These are phyloP conservation scores for Scaptomyza cyrtandrae DNA, from an alignment of 2,888 invertebrate genomes.

Conservation along the genomic window DNA sequence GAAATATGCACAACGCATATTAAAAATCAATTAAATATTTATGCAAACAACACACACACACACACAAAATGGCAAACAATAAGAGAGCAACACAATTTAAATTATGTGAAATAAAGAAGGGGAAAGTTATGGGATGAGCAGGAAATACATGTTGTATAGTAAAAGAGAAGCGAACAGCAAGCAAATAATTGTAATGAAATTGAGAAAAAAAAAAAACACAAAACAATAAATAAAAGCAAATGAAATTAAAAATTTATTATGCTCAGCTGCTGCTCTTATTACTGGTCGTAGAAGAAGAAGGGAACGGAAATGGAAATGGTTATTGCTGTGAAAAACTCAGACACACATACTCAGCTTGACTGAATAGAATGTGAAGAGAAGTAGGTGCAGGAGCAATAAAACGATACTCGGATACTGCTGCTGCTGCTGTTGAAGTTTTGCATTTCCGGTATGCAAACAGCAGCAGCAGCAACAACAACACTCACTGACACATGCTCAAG, in stretches of 20 bases:
- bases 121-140: slow-evolving; percentile 4
- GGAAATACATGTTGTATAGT: slow-evolving; percentile 1
- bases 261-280: slow-evolving; percentile 51
- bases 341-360: slow-evolving; percentile 30
- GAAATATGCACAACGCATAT: slow-evolving; percentile 74
- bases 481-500: slow-evolving; percentile 58
- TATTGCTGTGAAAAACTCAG: slow-evolving; percentile 67
- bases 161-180: slow-evolving; percentile 13
- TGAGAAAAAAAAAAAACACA: slow-evolving; percentile 43
- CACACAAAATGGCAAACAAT: slow-evolving; percentile 29
- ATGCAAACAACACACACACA: slow-evolving; percentile 51
- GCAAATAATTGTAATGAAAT: slow-evolving; percentile 66
- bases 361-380: slow-evolving; percentile 20
- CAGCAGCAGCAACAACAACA: slow-evolving; percentile 23
- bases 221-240: slow-evolving; percentile 65
- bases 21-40: slow-evolving; percentile 79
- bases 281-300: slow-evolving; percentile 35
- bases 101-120: slow-evolving; percentile 37
- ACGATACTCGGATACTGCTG: slow-evolving; percentile 32
- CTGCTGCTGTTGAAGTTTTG: slow-evolving; percentile 74
- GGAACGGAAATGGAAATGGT: slow-evolving; percentile 67
- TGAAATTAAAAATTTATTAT: slow-evolving; percentile 77
- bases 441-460: slow-evolving; percentile 81
- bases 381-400: slow-evolving; percentile 7
- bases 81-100: slow-evolving; percentile 38